These are phyloP conservation scores for Lepisosteus oculatus DNA, from an alignment of 2,113 vertebrate species.

Conservation along the genomic window DNA sequence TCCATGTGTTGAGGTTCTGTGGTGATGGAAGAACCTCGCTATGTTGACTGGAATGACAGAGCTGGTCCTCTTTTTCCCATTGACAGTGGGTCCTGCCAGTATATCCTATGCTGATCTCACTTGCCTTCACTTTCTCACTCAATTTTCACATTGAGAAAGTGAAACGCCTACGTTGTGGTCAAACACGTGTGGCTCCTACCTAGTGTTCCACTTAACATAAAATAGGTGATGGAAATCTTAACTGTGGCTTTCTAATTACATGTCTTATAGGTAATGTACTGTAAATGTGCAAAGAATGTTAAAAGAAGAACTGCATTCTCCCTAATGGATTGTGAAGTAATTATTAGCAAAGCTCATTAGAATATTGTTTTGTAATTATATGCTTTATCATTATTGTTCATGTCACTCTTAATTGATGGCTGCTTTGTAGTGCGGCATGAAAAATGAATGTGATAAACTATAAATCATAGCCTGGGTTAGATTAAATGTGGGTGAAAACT, in stretches of 20 bases:
- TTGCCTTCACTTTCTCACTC: no score
- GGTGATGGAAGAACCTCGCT: no score
- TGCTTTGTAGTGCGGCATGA: conserved; percentile 3
- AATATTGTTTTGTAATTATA: conserved; percentile 32
- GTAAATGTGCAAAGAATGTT: background rate
- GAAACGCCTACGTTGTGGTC: no score
- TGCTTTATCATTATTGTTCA: conserved; percentile 20
- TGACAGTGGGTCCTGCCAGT: no score
- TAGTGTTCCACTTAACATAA: no score
- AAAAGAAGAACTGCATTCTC: background rate
- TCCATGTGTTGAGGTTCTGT: no score
- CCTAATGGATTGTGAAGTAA: conserved; percentile 23
- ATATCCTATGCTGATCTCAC: no score
- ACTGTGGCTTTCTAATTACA: background rate
- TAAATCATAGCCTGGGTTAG: background rate
- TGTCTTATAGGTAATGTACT: background rate
- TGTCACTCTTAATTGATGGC: conserved; percentile 7
- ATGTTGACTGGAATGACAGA: no score
- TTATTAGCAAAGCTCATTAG: conserved; percentile 22
- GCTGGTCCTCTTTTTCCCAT: no score
- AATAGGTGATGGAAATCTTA: background rate
- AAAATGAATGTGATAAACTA: background rate
- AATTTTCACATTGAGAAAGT: no score
- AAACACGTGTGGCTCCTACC: no score
- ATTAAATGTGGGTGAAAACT: background rate